Evolutionary conservation across 2,888 invertebrate genomes (phyloP), one percentile per base, ranked within the genome.

Genomic region (Leptinotarsa peninsularis): DNA sequence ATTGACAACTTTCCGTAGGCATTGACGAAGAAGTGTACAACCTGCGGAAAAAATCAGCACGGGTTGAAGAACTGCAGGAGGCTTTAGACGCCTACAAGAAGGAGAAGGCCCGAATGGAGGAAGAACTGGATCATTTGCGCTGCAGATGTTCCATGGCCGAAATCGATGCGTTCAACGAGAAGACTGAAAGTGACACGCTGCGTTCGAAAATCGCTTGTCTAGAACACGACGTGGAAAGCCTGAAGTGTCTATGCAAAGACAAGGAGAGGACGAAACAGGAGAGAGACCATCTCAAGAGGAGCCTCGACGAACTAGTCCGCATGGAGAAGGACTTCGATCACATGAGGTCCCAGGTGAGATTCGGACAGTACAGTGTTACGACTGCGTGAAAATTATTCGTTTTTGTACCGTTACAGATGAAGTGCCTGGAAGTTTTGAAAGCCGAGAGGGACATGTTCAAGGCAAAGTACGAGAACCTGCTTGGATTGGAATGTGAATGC

Each of bases 361-460:
- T 21, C 23, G 3, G 3, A 54, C n/a, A 17, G n/a, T 52, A n/a
- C 2, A 17, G n/a, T n/a, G 0, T 52, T n/a, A n/a, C 5, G 17
- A n/a, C 5, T 54, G 54, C 17, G 21, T 2, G 21, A 21, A 21
- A 21, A 21, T 54, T 54, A 7, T 4, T 3, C 43, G 43, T 10
- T 43, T 33, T 43, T 3, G 10, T 43, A 10, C 43, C 43, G 43
- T 43, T 82, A 21, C 85, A 85, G 76, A 81, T 85, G 66, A 80
- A 82, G 73, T 81, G 82, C 56, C 74, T 85, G 63, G 87, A 88
- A 49, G 79, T 82, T 0, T 74, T 88, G 18, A 85, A 83, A 77
- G 83, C 85, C 4, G 89, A 89, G 80, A 82, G 87, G 27, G 87
- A 88, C 66, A 83, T 83, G 75, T 88, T 87, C 79, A 88, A 88